Percentiles rank a stretch among this genome's conserved stretches.
phyloP scores from a whole-genome alignment of 2,113 vertebrate species.

The Cercopithecus mona region DNA sequence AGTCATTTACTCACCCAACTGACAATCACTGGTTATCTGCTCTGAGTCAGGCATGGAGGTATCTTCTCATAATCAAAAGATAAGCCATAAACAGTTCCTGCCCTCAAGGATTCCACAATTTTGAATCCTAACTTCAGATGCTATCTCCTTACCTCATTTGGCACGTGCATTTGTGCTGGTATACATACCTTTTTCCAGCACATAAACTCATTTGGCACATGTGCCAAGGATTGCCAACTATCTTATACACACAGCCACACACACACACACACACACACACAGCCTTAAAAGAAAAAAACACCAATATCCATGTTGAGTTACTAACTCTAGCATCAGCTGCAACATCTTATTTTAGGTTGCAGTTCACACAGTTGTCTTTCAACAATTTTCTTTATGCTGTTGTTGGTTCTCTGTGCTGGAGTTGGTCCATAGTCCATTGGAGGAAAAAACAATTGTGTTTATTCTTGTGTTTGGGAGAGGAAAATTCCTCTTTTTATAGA shows the following conservation, averaged over 20 bases:
- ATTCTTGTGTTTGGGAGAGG: constrained; percentile 21
- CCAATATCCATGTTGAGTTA: neutral
- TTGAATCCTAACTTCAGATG: neutral
- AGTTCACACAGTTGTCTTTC: constrained; percentile 20
- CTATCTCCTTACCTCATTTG: neutral
- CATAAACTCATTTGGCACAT: neutral
- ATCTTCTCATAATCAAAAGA: neutral
- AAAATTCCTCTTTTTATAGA: constrained; percentile 21
- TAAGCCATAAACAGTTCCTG: neutral
- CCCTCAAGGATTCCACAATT: neutral
- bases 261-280: neutral
- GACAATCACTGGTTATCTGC: neutral
- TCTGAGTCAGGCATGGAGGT: neutral
- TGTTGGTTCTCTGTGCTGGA: neutral
- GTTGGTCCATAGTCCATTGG: neutral
- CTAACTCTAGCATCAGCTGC: neutral
- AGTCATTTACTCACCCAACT: neutral
- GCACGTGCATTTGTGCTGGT: neutral
- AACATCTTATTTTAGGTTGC: neutral
- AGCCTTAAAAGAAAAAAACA: neutral
- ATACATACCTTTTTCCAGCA: neutral
- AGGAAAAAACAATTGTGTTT: neutral
- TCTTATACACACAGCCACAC: neutral
- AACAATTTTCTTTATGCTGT: neutral
- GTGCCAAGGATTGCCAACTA: neutral